Evolutionary conservation across 2,797 vertebrate genomes (phyloP).

Genomic region (Pangasius mekongensis): DNA sequence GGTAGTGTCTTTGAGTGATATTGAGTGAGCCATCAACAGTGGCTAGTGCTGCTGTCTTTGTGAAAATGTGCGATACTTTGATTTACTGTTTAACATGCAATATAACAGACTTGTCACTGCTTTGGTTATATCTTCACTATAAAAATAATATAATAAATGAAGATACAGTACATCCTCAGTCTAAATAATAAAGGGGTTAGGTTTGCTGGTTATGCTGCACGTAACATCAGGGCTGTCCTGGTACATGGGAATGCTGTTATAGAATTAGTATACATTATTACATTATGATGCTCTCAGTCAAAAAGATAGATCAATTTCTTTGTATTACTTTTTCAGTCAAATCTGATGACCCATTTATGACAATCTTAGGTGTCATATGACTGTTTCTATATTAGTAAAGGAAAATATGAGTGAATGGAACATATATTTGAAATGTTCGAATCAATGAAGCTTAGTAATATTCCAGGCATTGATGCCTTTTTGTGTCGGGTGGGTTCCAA

Average conservation of each 20-base stretch:
- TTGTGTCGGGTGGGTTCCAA: not conserved
- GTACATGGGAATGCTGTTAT: not conserved
- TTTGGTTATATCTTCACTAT: no score
- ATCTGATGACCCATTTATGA: not conserved
- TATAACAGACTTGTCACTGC: no score
- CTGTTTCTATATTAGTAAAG: not conserved
- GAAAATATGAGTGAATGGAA: not conserved
- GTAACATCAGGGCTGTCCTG: not conserved
- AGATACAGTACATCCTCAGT: not conserved
- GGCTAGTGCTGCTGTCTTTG: no score
- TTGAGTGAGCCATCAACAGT: no score
- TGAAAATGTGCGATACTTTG: no score
- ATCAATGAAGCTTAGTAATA: not conserved
- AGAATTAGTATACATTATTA: no score
- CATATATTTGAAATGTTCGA: not conserved
- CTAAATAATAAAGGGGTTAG: not conserved
- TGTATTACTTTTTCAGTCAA: not conserved
- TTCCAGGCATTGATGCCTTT: not conserved
- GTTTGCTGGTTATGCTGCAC: not conserved
- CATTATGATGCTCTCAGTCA: not conserved
- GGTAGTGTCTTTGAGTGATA: no score
- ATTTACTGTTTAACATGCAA: no score
- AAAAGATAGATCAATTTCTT: not conserved
- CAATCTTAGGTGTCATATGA: not conserved
- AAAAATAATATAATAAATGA: no score